Percentiles rank a stretch among this genome's conserved stretches.
phyloP scores from a whole-genome alignment of 2,113 vertebrate genomes.

The Petromus typicus region DNA sequence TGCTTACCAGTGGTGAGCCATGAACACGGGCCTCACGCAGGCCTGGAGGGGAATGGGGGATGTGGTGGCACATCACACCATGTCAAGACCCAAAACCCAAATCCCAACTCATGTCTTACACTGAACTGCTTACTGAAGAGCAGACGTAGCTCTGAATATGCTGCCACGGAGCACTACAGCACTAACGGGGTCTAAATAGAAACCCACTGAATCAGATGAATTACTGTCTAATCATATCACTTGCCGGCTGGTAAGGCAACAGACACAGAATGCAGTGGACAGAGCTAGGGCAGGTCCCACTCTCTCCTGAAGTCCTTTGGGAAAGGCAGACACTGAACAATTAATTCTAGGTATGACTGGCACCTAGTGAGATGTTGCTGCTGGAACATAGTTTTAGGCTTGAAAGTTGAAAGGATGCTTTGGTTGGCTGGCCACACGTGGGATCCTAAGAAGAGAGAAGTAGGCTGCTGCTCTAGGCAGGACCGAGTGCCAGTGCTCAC shows the following conservation, averaged over 20 bases:
- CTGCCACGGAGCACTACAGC: fast-evolving
- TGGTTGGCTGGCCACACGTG: neutral
- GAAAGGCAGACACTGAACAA: neutral
- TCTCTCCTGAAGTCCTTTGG: neutral
- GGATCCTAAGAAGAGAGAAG: neutral
- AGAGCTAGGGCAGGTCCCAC: fast-evolving
- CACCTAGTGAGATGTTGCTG: neutral
- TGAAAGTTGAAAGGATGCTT: neutral
- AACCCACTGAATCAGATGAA: no score
- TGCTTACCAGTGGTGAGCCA: neutral
- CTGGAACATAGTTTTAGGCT: neutral
- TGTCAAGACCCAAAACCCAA: neutral
- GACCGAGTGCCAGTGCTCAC: fast-evolving
- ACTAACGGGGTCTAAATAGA: neutral
- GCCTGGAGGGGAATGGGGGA: neutral
- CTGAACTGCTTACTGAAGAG: neutral
- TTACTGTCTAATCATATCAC: neutral
- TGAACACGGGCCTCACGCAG: neutral
- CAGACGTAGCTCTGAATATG: neutral
- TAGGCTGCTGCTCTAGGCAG: neutral
- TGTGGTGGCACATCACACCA: neutral
- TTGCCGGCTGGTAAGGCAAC: neutral
- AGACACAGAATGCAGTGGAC: neutral
- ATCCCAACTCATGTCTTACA: neutral
- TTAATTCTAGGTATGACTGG: neutral